phyloP scores from a whole-genome alignment of 1,140 invertebrate species.

The Dinoponera quadriceps region DNA sequence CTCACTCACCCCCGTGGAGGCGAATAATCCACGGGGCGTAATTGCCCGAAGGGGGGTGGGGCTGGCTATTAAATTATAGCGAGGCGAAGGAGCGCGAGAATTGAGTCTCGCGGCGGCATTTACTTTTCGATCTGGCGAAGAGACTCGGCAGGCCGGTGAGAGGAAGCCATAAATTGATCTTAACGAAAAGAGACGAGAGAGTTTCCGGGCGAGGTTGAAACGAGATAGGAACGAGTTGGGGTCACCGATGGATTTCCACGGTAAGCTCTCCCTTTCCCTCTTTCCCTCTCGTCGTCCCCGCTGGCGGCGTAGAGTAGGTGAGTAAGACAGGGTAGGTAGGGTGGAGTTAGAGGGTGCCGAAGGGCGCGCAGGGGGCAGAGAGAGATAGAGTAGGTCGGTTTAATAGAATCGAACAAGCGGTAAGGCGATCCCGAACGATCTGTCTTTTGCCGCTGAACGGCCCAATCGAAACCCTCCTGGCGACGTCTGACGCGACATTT shows the following conservation, averaged over 20 bases:
- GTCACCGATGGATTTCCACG: constrained; percentile 58
- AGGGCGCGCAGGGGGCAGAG: background rate
- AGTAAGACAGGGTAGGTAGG: background rate
- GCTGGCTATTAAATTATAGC: constrained; percentile 30
- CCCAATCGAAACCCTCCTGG: constrained; percentile 75
- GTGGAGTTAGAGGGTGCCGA: constrained; percentile 11
- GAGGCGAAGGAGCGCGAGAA: background rate
- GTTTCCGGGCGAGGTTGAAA: constrained; percentile 24
- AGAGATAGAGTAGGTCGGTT: constrained; percentile 64
- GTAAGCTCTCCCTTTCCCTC: constrained; percentile 22
- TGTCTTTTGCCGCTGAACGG: constrained; percentile 76
- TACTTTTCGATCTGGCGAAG: constrained; percentile 11
- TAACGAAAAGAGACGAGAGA: constrained; percentile 50
- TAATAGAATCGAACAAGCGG: constrained; percentile 81
- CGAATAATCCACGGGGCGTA: no score
- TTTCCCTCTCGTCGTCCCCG: background rate
- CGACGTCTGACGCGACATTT: constrained; percentile 61
- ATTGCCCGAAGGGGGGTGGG: background rate
- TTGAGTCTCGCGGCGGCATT: constrained; percentile 39
- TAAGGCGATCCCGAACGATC: constrained; percentile 80
- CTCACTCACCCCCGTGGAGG: no score
- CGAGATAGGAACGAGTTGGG: constrained; percentile 56
- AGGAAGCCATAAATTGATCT: constrained; percentile 61
- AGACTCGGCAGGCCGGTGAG: constrained; percentile 15
- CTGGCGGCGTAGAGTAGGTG: no score